Percentiles rank a stretch among this genome's conserved stretches.
phyloP scores from a whole-genome alignment of 1,140 invertebrate genomes.

The Apocrypta bakeri region DNA sequence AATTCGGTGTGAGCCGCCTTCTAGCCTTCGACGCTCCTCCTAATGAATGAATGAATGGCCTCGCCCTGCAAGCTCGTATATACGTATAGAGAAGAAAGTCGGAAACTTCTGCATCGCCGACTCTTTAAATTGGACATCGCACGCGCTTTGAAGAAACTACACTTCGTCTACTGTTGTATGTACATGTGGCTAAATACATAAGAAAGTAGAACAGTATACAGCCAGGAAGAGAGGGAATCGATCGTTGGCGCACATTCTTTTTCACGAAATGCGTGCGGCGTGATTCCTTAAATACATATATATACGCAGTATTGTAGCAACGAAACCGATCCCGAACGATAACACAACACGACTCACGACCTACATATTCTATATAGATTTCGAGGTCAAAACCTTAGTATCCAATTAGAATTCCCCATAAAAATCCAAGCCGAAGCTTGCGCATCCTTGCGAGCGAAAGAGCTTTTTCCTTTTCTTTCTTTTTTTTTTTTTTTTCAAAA shows the following conservation, averaged over 20 bases:
- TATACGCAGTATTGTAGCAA: no score
- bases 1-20: constrained; percentile 61
- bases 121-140: not conserved
- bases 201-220: not conserved
- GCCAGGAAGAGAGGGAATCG: not conserved
- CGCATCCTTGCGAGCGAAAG: no score
- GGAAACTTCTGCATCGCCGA: not conserved
- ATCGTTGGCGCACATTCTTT: not conserved
- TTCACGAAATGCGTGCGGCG: not conserved
- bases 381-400: constrained; percentile 25
- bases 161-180: no score
- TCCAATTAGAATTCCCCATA: not conserved
- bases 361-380: not conserved
- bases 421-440: no score
- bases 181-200: no score
- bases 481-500: no score
- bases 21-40: constrained; percentile 55
- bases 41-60: constrained; percentile 59
- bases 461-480: no score
- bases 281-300: constrained; percentile 1
- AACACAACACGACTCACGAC: not conserved
- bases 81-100: not conserved
- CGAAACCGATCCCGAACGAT: not conserved
- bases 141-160: not conserved
- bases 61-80: constrained; percentile 3